Evolutionary conservation across 2,888 invertebrate species (phyloP).

Genomic region (Cremastobaeus sp.): DNA sequence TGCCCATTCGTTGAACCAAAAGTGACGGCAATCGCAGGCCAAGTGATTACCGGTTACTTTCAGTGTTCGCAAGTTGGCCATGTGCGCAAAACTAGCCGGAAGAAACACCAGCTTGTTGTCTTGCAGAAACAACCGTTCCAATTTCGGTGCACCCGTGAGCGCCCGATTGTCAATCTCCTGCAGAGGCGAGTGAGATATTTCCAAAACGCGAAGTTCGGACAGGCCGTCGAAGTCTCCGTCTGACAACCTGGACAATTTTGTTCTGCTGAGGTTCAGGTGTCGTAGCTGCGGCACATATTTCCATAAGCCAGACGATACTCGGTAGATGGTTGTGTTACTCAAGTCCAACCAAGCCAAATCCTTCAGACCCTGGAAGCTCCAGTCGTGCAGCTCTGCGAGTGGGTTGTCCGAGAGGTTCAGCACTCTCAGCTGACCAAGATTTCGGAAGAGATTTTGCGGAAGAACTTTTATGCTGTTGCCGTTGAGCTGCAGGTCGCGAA

Average conservation of each 20-base stretch:
- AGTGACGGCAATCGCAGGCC: conserved; percentile 92
- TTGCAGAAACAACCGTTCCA: conserved; percentile 77
- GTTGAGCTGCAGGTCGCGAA: conserved; percentile 84
- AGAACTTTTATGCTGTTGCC: conserved; percentile 83
- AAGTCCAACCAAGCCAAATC: conserved; percentile 81
- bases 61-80: conserved; percentile 83
- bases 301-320: conserved; percentile 79
- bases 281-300: conserved; percentile 79
- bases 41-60: conserved; percentile 87
- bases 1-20: conserved; percentile 86
- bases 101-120: conserved; percentile 85
- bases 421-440: conserved; percentile 81
- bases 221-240: conserved; percentile 85
- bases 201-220: conserved; percentile 82
- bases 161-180: conserved; percentile 69
- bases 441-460: conserved; percentile 85
- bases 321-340: conserved; percentile 80
- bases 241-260: conserved; percentile 83
- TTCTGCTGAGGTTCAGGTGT: conserved; percentile 81
- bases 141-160: conserved; percentile 70
- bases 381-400: conserved; percentile 81
- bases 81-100: conserved; percentile 84
- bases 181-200: conserved; percentile 80
- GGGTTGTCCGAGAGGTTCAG: conserved; percentile 83
- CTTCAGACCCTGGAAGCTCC: conserved; percentile 81